Percentiles rank a stretch among this genome's conserved stretches.
Evolutionary conservation across 2,888 invertebrate genomes (phyloP).

Genomic region (Cantharis rufa): DNA sequence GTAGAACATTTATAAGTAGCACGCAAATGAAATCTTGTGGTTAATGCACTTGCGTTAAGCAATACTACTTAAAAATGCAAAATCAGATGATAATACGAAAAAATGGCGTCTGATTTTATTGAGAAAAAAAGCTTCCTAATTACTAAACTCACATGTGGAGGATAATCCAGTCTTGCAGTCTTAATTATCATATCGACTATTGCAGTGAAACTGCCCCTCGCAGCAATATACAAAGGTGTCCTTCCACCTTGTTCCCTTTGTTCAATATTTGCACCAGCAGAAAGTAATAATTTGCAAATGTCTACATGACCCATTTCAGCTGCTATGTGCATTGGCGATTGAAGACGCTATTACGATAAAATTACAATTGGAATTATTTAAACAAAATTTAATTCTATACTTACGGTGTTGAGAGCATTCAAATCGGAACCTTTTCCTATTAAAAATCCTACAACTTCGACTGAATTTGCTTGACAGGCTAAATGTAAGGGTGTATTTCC

Average conservation of each 20-base stretch:
- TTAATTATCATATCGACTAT: conserved; percentile 83
- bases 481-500: conserved; percentile 77
- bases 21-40: conserved; percentile 19
- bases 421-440: conserved; percentile 73
- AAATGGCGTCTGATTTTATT: not conserved
- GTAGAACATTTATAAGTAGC: conserved; percentile 29
- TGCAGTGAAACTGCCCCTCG: conserved; percentile 80
- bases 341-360: conserved; percentile 61
- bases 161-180: conserved; percentile 70
- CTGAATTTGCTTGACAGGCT: conserved; percentile 73
- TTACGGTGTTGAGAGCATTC: conserved; percentile 73
- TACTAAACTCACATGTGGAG: conserved; percentile 59
- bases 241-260: conserved; percentile 66
- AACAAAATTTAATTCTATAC: conserved; percentile 34
- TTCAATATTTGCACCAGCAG: conserved; percentile 70
- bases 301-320: conserved; percentile 72
- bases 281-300: conserved; percentile 64
- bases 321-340: conserved; percentile 80
- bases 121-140: conserved; percentile 1
- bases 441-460: conserved; percentile 70
- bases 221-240: conserved; percentile 77
- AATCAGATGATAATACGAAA: not conserved
- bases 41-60: conserved; percentile 19
- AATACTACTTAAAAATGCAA: conserved; percentile 26
- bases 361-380: not conserved